These are phyloP conservation scores for Apantesis nais DNA, from an alignment of 2,888 invertebrate genomes.

Conservation along the genomic window DNA sequence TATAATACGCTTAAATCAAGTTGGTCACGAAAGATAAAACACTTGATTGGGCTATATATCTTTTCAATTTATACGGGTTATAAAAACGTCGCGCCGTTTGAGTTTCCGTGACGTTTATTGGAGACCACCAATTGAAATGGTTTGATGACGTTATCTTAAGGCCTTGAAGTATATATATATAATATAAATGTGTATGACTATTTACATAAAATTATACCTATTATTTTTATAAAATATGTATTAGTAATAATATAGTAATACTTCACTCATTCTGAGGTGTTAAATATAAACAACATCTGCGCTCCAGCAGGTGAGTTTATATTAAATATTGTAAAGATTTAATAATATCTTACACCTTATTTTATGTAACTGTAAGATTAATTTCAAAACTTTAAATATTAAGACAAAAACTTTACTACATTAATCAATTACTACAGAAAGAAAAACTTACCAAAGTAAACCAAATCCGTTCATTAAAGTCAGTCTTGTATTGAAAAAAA, in stretches of 20 bases:
- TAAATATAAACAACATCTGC: slow-evolving; percentile 35
- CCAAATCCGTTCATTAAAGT: slow-evolving; percentile 83
- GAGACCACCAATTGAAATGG: slow-evolving; percentile 45
- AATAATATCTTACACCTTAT: slow-evolving; percentile 15
- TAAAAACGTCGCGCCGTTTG: slow-evolving; percentile 52
- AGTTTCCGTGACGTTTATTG: slow-evolving; percentile 47
- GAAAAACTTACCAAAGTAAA: slow-evolving; percentile 77
- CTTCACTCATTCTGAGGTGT: slow-evolving; percentile 21
- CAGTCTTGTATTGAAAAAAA: slow-evolving; percentile 50
- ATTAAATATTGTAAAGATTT: slow-evolving; percentile 25
- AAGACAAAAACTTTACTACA: not conserved
- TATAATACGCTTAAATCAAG: slow-evolving; percentile 45
- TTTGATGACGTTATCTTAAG: slow-evolving; percentile 44
- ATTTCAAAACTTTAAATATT: no score
- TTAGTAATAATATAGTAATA: slow-evolving; percentile 26
- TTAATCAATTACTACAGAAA: not conserved
- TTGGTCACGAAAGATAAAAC: slow-evolving; percentile 48
- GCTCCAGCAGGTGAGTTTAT: slow-evolving; percentile 37
- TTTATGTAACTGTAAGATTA: not conserved
- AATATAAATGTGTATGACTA: slow-evolving; percentile 11
- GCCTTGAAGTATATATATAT: slow-evolving; percentile 23
- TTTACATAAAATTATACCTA: not conserved
- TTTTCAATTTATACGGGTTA: slow-evolving; percentile 57
- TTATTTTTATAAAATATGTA: slow-evolving; percentile 7
- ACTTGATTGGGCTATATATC: slow-evolving; percentile 54